phyloP scores from a whole-genome alignment of 2,888 invertebrate species.

The Boloria euphrosyne region DNA sequence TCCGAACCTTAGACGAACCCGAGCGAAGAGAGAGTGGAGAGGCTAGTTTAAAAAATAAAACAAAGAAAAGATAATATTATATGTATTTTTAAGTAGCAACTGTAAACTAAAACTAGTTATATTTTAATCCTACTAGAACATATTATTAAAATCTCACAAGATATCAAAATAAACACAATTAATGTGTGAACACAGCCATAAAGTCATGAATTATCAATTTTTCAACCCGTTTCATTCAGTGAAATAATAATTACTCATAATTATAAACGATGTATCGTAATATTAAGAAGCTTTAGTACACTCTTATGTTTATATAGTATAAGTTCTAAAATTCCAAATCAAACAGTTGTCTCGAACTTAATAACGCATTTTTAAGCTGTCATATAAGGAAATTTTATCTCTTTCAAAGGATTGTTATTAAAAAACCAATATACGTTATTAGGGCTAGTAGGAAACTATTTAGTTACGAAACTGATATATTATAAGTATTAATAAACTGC shows the following conservation, averaged over 20 bases:
- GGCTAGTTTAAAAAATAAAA: too few species aligned
- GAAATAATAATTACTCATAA: constrained; percentile 13
- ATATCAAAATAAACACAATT: background rate
- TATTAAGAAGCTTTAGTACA: too few species aligned
- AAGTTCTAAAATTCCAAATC: too few species aligned
- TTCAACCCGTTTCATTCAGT: background rate
- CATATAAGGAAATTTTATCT: constrained; percentile 2
- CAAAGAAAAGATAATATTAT: too few species aligned
- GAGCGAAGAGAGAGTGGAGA: too few species aligned
- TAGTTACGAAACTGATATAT: constrained; percentile 12
- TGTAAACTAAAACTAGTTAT: too few species aligned
- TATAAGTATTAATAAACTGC: too few species aligned
- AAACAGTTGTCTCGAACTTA: background rate
- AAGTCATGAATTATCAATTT: constrained; percentile 3
- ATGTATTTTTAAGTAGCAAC: too few species aligned
- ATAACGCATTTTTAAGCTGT: constrained; percentile 11
- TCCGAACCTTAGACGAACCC: too few species aligned
- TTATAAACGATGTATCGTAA: constrained; percentile 1
- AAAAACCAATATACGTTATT: constrained; percentile 26
- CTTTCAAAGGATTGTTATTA: constrained; percentile 28
- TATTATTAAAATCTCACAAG: background rate
- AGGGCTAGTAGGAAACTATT: constrained; percentile 23
- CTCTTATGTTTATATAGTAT: too few species aligned
- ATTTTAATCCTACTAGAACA: too few species aligned
- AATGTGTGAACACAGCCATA: background rate